These are phyloP conservation scores for Psilanteris sp. DNA, from an alignment of 1,140 invertebrate species.

Conservation along the genomic window DNA sequence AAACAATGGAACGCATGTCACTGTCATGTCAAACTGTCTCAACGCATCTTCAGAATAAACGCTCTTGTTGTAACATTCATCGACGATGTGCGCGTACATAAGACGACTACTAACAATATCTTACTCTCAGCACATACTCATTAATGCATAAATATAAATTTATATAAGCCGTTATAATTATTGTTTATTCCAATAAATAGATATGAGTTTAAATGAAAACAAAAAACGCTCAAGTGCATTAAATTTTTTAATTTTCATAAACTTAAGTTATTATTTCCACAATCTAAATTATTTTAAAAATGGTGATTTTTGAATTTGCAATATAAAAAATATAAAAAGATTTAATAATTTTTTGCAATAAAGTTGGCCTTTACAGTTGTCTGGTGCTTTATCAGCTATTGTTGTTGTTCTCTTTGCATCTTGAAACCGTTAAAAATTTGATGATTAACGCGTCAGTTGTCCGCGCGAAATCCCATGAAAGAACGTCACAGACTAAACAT, in stretches of 20 bases:
- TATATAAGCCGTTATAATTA: too few relatives aligned
- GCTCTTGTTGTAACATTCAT: slow-evolving; percentile 56
- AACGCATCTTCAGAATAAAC: slow-evolving; percentile 47
- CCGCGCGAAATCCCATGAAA: slow-evolving; percentile 44
- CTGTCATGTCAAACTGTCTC: slow-evolving; percentile 70
- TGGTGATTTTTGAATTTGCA: too few relatives aligned
- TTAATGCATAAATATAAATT: slow-evolving; percentile 5
- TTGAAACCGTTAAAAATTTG: slow-evolving; percentile 24
- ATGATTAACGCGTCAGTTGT: slow-evolving; percentile 53
- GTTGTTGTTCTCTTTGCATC: slow-evolving; percentile 22
- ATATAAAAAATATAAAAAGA: too few relatives aligned
- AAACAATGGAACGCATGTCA: slow-evolving; percentile 73
- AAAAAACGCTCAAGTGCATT: too few relatives aligned
- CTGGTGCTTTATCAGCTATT: slow-evolving; percentile 8
- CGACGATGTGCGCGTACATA: slow-evolving; percentile 42
- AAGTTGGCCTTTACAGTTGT: slow-evolving; percentile 7
- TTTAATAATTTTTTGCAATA: slow-evolving; percentile 6
- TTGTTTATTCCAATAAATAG: too few relatives aligned
- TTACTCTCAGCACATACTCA: slow-evolving; percentile 7
- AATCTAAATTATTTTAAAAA: too few relatives aligned
- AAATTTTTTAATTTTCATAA: too few relatives aligned
- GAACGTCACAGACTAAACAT: slow-evolving; percentile 68
- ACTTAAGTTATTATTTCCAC: too few relatives aligned
- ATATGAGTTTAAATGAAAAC: too few relatives aligned
- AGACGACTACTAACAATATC: slow-evolving; percentile 18